Evolutionary conservation across 2,113 vertebrate species (phyloP).

Genomic region (Ancistrus triradiatus): DNA sequence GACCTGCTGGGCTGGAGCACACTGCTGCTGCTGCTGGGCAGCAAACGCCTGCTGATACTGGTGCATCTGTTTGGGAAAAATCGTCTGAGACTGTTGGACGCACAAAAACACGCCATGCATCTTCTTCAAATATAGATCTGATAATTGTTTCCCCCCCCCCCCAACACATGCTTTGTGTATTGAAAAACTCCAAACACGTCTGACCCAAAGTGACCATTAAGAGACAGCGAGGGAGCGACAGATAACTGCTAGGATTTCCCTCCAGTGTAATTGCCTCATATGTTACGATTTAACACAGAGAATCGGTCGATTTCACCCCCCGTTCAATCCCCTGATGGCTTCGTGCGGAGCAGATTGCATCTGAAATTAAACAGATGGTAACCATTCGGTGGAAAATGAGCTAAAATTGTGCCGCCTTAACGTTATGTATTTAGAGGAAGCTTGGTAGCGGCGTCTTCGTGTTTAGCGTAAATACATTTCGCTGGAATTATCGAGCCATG

Average conservation of each 20-base stretch:
- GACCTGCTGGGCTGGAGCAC: slow-evolving; percentile 68
- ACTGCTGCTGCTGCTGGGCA: slow-evolving; percentile 82
- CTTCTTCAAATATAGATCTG: no score
- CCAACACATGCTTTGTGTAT: neutral
- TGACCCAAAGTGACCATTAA: slow-evolving; percentile 11
- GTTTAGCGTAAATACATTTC: slow-evolving; percentile 54
- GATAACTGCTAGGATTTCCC: slow-evolving; percentile 28
- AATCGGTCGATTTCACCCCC: slow-evolving; percentile 57
- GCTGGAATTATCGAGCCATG: slow-evolving; percentile 42
- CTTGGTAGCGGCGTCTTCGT: slow-evolving; percentile 48
- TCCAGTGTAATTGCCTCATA: slow-evolving; percentile 57
- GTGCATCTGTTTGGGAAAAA: slow-evolving; percentile 73
- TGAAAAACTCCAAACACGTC: neutral
- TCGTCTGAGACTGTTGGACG: no score
- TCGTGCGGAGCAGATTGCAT: slow-evolving; percentile 65
- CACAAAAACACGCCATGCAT: no score
- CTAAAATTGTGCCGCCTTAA: slow-evolving; percentile 60
- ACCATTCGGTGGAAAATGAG: slow-evolving; percentile 59
- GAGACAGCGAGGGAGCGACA: slow-evolving; percentile 15
- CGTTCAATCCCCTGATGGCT: slow-evolving; percentile 60
- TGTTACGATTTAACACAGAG: slow-evolving; percentile 56
- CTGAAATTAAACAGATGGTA: slow-evolving; percentile 73
- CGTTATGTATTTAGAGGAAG: slow-evolving; percentile 55
- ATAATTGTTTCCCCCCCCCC: no score
- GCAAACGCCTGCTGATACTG: slow-evolving; percentile 88